A percentile compares a stretch with the other conserved stretches of the same genome.
phyloP scores from a whole-genome alignment of 2,113 vertebrate genomes.

The Lichenostomus cassidix region DNA sequence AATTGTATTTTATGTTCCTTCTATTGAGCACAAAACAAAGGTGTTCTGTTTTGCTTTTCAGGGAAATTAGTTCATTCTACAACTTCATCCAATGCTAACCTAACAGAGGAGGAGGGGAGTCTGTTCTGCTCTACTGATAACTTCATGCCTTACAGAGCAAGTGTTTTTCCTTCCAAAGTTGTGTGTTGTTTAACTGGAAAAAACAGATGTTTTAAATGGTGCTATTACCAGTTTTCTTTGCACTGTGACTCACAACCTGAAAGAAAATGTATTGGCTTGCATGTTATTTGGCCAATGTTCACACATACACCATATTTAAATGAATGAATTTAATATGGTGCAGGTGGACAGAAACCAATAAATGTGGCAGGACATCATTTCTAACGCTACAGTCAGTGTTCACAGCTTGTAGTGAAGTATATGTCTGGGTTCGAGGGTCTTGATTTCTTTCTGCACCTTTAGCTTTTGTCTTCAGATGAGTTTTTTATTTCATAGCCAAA shows the following conservation, averaged over 20 bases:
- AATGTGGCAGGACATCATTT: not conserved
- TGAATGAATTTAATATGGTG: not conserved
- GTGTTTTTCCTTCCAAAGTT: not conserved
- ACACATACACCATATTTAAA: not conserved
- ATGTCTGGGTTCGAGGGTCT: not conserved
- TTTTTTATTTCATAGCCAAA: not conserved
- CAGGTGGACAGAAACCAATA: not conserved
- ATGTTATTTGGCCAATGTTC: not conserved
- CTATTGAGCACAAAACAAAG: not conserved
- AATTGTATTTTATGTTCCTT: not conserved
- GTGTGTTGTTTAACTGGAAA: not conserved
- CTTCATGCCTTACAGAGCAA: not conserved
- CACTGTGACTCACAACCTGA: not conserved
- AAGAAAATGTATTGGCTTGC: not conserved
- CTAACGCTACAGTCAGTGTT: fast-evolving
- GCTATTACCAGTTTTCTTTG: not conserved
- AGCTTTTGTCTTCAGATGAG: not conserved
- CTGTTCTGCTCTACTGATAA: not conserved
- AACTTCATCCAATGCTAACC: not conserved
- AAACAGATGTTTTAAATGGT: not conserved
- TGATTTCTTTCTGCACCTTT: not conserved
- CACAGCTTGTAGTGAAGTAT: not conserved
- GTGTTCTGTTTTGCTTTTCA: not conserved
- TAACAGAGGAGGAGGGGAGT: not conserved
- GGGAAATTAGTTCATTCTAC: not conserved